These are phyloP conservation scores for Epinotia brunnichana DNA, from an alignment of 2,888 invertebrate species.

Conservation along the genomic window DNA sequence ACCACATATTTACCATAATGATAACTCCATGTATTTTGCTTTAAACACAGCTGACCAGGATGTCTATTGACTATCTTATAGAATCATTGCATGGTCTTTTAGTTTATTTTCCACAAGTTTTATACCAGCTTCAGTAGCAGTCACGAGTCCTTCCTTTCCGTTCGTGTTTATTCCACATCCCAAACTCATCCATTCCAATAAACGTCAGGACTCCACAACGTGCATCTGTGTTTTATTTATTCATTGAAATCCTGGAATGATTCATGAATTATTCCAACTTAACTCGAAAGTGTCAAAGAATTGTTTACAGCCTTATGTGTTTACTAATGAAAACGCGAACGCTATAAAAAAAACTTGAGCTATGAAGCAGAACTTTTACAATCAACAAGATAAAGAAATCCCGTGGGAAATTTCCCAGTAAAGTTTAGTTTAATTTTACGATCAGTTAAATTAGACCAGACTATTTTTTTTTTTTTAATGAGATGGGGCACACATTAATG, in stretches of 20 bases:
- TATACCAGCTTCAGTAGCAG: not conserved
- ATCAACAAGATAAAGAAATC: slow-evolving; percentile 36
- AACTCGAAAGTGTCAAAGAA: slow-evolving; percentile 23
- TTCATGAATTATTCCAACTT: slow-evolving; percentile 42
- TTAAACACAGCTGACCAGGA: too few species aligned
- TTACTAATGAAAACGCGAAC: slow-evolving; percentile 27
- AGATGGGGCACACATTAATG: not conserved
- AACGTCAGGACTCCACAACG: slow-evolving; percentile 31
- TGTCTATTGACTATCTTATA: too few species aligned
- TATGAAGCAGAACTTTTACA: slow-evolving; percentile 35
- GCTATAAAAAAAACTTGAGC: slow-evolving; percentile 34
- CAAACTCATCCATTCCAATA: slow-evolving; percentile 38
- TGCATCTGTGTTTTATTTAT: slow-evolving; percentile 38
- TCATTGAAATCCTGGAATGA: slow-evolving; percentile 36
- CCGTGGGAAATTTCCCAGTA: slow-evolving; percentile 28
- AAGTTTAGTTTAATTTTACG: slow-evolving; percentile 29
- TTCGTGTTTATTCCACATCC: slow-evolving; percentile 21
- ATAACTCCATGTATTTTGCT: too few species aligned
- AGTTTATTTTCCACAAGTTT: not conserved
- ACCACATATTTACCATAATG: too few species aligned
- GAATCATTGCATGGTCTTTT: too few species aligned
- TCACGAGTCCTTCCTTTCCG: slow-evolving; percentile 2
- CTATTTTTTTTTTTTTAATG: slow-evolving; percentile 1
- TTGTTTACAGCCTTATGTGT: slow-evolving; percentile 26
- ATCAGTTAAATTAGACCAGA: slow-evolving; percentile 16